Conservation (phyloP, 2,888 invertebrate genomes). For the Alentia gelatinosa region DNA sequence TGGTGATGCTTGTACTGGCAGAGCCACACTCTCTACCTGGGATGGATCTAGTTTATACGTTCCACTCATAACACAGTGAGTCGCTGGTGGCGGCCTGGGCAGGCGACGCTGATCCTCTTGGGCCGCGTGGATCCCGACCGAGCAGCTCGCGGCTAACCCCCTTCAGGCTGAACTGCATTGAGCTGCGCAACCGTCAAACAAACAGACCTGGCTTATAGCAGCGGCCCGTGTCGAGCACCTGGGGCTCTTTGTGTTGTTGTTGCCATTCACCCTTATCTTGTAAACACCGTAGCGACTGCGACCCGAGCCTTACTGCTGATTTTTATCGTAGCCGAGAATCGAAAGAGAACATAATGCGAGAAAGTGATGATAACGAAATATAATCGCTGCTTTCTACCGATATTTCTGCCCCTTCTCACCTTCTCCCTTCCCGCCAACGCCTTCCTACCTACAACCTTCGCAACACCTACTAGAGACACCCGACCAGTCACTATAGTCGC, state of each 20-base stretch:
- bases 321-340: no score
- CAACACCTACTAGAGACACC: no score
- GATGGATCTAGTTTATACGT: slow-evolving; percentile 1
- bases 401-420: no score
- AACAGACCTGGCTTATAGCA: neutral
- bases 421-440: neutral
- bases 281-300: neutral
- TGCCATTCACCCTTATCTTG: neutral
- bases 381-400: no score
- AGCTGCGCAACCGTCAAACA: neutral
- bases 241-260: neutral
- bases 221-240: neutral
- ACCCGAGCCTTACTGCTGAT: no score
- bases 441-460: neutral
- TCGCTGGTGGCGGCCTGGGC: neutral
- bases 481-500: neutral
- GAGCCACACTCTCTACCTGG: neutral
- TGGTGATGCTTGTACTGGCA: neutral
- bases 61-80: slow-evolving; percentile 9
- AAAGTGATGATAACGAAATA: no score
- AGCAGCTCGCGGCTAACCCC: neutral
- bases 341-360: no score
- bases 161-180: neutral
- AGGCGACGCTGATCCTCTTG: neutral
- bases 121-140: neutral